Evolutionary conservation across 2,113 vertebrate genomes (phyloP).

Genomic region (Podarcis raffonei): DNA sequence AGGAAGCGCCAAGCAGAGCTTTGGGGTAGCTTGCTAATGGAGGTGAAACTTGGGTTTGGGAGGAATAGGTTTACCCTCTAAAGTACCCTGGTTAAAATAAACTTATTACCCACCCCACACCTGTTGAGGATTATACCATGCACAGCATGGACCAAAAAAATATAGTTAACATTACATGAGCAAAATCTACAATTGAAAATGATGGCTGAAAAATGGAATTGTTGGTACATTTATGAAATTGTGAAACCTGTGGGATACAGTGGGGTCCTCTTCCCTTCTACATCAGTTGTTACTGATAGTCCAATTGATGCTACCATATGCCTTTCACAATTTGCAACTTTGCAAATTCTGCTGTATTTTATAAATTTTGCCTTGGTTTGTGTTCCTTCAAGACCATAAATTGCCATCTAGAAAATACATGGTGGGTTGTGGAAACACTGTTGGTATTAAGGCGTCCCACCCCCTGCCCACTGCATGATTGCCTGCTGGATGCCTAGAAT

Average conservation of each 20-base stretch:
- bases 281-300: background rate
- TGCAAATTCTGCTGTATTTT: background rate
- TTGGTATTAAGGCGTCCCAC: fast-evolving
- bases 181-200: background rate
- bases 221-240: background rate
- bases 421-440: background rate
- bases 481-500: conserved; percentile 15
- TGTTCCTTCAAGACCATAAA: background rate
- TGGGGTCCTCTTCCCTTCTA: background rate
- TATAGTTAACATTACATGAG: fast-evolving
- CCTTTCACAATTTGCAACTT: background rate
- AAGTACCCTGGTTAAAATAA: background rate
- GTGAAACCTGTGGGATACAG: background rate
- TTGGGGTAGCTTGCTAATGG: background rate
- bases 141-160: background rate
- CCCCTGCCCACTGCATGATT: background rate
- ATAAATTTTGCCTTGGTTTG: background rate
- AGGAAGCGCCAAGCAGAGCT: background rate
- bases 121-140: background rate
- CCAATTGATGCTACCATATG: background rate
- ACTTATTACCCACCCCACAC: no score
- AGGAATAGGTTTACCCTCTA: background rate
- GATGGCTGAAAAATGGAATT: fast-evolving
- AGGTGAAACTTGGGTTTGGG: background rate
- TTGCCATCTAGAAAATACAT: background rate